Evolutionary conservation across 2,113 vertebrate species (phyloP).

Genomic region (Peromyscus californicus): DNA sequence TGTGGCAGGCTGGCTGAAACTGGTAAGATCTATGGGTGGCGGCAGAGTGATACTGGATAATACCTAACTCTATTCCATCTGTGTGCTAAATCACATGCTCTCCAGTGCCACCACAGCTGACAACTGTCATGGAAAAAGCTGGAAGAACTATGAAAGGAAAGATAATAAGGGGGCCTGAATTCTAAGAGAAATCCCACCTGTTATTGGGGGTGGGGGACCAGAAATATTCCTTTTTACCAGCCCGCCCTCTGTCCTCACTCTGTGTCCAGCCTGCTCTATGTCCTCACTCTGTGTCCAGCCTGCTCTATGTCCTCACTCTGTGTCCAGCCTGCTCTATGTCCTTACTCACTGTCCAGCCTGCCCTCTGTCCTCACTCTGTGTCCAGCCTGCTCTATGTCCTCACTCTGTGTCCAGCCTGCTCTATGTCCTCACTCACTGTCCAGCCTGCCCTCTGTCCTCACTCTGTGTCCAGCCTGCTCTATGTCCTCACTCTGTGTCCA

Average conservation of each 20-base stretch:
- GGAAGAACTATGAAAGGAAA: background rate
- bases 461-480: too few species aligned
- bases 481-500: too few species aligned
- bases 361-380: too few species aligned
- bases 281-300: background rate
- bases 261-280: background rate
- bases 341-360: too few species aligned
- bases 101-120: background rate
- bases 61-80: background rate
- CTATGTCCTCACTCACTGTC: too few species aligned
- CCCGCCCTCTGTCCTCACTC: too few species aligned
- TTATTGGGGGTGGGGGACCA: background rate
- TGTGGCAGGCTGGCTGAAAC: background rate
- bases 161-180: background rate
- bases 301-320: background rate
- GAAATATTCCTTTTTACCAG: too few species aligned
- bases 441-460: too few species aligned
- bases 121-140: background rate
- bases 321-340: too few species aligned
- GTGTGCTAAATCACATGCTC: background rate
- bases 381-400: too few species aligned
- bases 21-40: background rate
- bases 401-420: too few species aligned
- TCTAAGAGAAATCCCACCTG: background rate
- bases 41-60: background rate